Evolutionary conservation across 2,888 invertebrate genomes (phyloP).

Genomic region (Andrena minutula): DNA sequence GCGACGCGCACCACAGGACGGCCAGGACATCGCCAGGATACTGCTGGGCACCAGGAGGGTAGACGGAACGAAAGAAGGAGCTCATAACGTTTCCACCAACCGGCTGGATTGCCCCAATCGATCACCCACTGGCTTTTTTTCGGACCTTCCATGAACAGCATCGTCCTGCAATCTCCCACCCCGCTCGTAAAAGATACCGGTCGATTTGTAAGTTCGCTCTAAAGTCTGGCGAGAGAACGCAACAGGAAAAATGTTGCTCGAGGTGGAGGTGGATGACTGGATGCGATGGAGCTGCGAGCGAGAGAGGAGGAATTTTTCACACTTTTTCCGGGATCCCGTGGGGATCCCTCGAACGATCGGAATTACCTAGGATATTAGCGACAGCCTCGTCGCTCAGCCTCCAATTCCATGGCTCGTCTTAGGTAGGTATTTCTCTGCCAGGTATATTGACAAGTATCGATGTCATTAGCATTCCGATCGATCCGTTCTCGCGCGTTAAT

Average conservation of each 20-base stretch:
- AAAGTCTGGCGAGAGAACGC: constrained; percentile 29
- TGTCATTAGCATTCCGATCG: constrained; percentile 62
- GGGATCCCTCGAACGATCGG: not conserved
- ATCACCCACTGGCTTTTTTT: constrained; percentile 69
- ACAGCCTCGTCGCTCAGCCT: not conserved
- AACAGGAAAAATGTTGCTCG: constrained; percentile 19
- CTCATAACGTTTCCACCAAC: constrained; percentile 63
- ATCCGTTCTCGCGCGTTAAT: constrained; percentile 69
- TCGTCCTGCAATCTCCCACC: constrained; percentile 21
- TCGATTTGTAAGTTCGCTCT: constrained; percentile 48
- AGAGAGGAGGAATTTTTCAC: too few relatives aligned
- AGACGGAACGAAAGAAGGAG: constrained; percentile 54
- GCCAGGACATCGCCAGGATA: constrained; percentile 44
- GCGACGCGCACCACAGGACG: constrained; percentile 57
- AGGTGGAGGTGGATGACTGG: not conserved
- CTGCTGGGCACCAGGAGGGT: constrained; percentile 38
- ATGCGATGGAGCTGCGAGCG: not conserved
- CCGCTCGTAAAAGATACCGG: constrained; percentile 64
- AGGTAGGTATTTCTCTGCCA: constrained; percentile 25
- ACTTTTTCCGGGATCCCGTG: not conserved
- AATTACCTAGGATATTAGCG: not conserved
- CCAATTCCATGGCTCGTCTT: constrained; percentile 17
- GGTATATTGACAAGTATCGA: constrained; percentile 58
- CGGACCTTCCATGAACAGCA: constrained; percentile 62
- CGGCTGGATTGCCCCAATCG: constrained; percentile 70